These are phyloP conservation scores for Graptemys geographica DNA, from an alignment of 2,797 vertebrate species.

Conservation along the genomic window DNA sequence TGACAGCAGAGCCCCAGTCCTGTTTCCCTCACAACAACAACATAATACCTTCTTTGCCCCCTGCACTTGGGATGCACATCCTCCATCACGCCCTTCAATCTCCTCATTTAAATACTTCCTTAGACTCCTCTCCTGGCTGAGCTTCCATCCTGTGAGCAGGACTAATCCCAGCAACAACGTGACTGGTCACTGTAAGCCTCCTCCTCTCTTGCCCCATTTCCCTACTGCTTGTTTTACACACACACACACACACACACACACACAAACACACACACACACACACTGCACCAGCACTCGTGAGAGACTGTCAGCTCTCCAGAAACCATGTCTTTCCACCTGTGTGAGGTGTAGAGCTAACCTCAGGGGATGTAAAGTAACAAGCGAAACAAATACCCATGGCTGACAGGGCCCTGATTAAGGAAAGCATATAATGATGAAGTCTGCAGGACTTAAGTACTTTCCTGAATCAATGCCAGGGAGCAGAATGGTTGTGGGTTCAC, in stretches of 20 bases:
- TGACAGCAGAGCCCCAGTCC: not conserved
- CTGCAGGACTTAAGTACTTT: not conserved
- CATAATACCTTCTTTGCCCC: not conserved
- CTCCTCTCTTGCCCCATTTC: not conserved
- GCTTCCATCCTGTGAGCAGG: not conserved
- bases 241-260: too few species aligned
- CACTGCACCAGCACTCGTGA: too few species aligned
- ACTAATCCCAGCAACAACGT: too few species aligned
- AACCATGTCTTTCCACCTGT: not conserved
- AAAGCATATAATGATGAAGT: not conserved
- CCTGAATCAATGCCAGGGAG: not conserved
- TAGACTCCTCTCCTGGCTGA: not conserved
- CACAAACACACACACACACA: too few species aligned
- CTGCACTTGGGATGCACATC: not conserved
- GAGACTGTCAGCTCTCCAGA: not conserved
- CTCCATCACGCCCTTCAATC: not conserved
- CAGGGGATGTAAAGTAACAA: not conserved
- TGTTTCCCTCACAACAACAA: not conserved
- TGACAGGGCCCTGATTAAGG: not conserved
- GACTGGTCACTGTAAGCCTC: not conserved
- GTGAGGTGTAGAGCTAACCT: not conserved
- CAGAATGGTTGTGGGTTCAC: not conserved
- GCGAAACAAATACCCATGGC: not conserved
- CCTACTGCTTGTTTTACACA: not conserved
- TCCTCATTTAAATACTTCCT: not conserved